Evolutionary conservation across 2,888 invertebrate genomes (phyloP).

Genomic region (Acronicta aceris): DNA sequence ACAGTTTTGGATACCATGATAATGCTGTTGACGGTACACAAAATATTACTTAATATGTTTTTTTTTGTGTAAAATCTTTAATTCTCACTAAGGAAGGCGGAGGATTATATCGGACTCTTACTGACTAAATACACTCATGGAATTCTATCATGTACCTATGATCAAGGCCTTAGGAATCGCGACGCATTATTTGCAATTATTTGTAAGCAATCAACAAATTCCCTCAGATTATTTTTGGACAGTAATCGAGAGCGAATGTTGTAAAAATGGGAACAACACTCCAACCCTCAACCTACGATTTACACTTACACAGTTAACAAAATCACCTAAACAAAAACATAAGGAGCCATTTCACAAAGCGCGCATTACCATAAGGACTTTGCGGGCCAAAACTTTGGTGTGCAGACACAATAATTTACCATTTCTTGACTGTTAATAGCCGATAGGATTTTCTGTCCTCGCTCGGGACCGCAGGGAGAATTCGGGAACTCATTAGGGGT

Average conservation of each 20-base stretch:
- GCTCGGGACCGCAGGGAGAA: conserved; percentile 66
- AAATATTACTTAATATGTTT: too few species aligned
- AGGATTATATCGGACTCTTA: too few species aligned
- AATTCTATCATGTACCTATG: too few species aligned
- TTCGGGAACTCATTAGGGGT: conserved; percentile 88
- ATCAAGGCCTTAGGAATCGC: too few species aligned
- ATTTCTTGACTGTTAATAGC: conserved; percentile 87
- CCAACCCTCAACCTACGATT: conserved; percentile 22
- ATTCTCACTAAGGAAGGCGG: too few species aligned
- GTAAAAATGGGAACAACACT: conserved; percentile 15
- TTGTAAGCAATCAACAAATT: too few species aligned
- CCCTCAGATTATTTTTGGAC: too few species aligned
- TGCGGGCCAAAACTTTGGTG: conserved; percentile 66
- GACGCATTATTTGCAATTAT: too few species aligned
- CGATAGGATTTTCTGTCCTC: conserved; percentile 87
- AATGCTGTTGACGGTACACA: too few species aligned
- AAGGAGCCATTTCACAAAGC: conserved; percentile 66
- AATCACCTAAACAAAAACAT: conserved; percentile 61
- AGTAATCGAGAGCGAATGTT: neutral
- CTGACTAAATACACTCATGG: too few species aligned
- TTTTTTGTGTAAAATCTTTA: too few species aligned
- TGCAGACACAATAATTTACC: conserved; percentile 78
- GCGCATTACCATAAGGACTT: conserved; percentile 81
- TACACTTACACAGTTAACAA: conserved; percentile 34
- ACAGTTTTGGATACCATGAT: too few species aligned